Percentiles rank a stretch among this genome's conserved stretches.
These are phyloP conservation scores for Schizaphis graminum DNA, from an alignment of 2,888 invertebrate genomes.

Conservation along the genomic window DNA sequence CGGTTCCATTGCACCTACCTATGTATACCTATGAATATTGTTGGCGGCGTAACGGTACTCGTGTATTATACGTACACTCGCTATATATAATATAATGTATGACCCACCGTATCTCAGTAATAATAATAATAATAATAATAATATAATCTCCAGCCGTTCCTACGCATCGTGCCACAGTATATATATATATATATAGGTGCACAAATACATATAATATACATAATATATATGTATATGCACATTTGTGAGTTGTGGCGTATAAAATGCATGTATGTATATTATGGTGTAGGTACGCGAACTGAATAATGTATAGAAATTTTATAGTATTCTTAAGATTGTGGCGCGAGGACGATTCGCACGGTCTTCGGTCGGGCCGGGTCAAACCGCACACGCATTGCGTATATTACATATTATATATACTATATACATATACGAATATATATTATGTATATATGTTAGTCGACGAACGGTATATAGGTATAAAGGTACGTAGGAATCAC, in stretches of 20 bases:
- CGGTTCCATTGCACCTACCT: background rate
- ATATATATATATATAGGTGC: no score
- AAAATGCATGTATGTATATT: background rate
- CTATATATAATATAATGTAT: background rate
- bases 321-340: background rate
- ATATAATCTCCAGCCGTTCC: background rate
- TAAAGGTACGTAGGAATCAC: background rate
- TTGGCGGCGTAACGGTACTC: background rate
- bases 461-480: background rate
- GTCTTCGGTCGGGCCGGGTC: conserved; percentile 38
- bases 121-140: background rate
- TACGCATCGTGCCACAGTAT: background rate
- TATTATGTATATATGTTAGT: no score
- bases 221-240: no score
- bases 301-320: background rate
- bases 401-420: no score
- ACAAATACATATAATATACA: no score
- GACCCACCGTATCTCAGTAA: background rate
- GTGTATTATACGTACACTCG: background rate
- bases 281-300: background rate
- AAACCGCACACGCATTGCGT: conserved; percentile 9
- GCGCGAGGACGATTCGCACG: conserved; percentile 34
- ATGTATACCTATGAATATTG: background rate
- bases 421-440: no score
- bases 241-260: background rate